A percentile compares a stretch with the other conserved stretches of the same genome.
Conservation (phyloP, 1,140 invertebrate genomes). For the Halictus rubicundus region DNA sequence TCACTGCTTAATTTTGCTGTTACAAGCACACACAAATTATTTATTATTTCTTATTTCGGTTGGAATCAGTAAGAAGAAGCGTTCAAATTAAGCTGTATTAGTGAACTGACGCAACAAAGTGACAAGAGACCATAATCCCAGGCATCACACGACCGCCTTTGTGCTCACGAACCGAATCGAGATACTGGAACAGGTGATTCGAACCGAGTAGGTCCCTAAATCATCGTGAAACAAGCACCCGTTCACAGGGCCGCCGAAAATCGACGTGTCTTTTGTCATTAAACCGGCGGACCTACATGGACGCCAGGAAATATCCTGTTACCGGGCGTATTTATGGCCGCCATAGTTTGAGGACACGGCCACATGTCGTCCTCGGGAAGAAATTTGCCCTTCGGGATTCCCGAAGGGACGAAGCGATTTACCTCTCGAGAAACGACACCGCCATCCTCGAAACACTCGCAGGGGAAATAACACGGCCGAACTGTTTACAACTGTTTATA, state of each 20-base stretch:
- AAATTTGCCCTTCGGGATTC: constrained; percentile 34
- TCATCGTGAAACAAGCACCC: constrained; percentile 25
- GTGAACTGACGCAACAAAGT: too few species aligned
- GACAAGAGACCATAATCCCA: background rate
- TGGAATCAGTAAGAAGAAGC: too few species aligned
- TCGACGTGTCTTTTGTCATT: constrained; percentile 63
- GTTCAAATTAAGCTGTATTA: too few species aligned
- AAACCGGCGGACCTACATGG: constrained; percentile 41
- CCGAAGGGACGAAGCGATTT: constrained; percentile 10
- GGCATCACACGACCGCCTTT: background rate
- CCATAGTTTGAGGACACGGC: constrained; percentile 41
- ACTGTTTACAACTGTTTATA: constrained; percentile 60
- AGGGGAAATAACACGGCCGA: background rate
- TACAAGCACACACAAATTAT: too few species aligned
- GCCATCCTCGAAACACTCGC: constrained; percentile 1
- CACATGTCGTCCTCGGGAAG: constrained; percentile 42
- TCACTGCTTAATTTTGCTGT: too few species aligned
- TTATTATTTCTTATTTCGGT: too few species aligned
- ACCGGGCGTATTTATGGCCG: constrained; percentile 63
- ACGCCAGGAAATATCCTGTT: constrained; percentile 70
- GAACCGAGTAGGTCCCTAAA: background rate
- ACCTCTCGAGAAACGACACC: constrained; percentile 8
- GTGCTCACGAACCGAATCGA: background rate
- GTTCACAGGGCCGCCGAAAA: constrained; percentile 32
- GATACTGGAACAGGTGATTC: background rate